Evolutionary conservation across 2,888 invertebrate genomes (phyloP), one percentile per base, ranked within the genome.

Genomic region (Drepana falcataria): DNA sequence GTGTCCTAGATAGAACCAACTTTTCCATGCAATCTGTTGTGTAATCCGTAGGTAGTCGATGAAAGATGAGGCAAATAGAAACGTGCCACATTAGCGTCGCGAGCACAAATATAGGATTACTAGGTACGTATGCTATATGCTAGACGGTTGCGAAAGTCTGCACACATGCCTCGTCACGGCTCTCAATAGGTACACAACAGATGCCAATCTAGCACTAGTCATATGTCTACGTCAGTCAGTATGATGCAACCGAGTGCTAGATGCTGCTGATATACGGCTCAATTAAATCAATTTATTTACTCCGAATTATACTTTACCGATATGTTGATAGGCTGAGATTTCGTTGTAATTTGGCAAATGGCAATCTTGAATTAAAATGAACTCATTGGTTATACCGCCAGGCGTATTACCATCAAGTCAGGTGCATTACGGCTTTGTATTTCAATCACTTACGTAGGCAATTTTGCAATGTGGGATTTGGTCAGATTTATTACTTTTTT

Each of bases 101-200:
- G 59, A 61, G 61, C 59, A 64, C 54, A 66, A 64, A 66, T 52
- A 56, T 44, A 60, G 53, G 53, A 54, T 54, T 48, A 49, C 49
- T 56, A 58, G 55, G 61, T 64, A 56, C 64, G 54, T 63, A 60
- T 65, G 59, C 57, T 63, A 59, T 41, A 69, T 71, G 54, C 74
- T 73, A 82, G 78, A 79, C 70, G 72, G 73, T 84, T 82, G 81
- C 80, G 83, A 86, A 85, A 87, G 81, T 85, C 73, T 73, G 64
- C 71, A 76, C 73, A 77, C 75, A 71, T 77, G 79, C 77, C 75
- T 75, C 81, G 84, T 84, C 81, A 83, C 79, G 84, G 81, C 71
- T 77, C 73, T 75, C 71, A 44, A 9, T 44, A 6, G 69, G 61
- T 66, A 68, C 73, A 64, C 70, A 69, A 68, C 61, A 80, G 81